Percentiles rank a stretch among this genome's conserved stretches.
Conservation (phyloP, 2,113 vertebrate species). For the Prochilodus magdalenae region DNA sequence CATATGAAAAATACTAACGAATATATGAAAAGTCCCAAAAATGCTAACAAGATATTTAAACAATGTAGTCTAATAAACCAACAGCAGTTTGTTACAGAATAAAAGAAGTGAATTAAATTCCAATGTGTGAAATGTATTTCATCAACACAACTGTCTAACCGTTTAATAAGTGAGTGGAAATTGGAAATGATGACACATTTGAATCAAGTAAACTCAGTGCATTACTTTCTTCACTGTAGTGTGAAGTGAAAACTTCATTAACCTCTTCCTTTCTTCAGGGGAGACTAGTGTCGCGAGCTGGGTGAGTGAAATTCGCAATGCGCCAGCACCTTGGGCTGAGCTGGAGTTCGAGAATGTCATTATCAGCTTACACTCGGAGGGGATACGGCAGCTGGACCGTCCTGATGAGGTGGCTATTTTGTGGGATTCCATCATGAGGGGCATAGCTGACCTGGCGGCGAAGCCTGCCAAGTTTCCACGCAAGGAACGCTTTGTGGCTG, state of each 20-base stretch:
- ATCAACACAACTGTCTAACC: too few species aligned
- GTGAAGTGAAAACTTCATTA: not conserved
- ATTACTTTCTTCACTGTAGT: not conserved
- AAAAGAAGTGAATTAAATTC: too few species aligned
- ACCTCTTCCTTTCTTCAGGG: conserved; percentile 25
- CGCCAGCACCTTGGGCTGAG: conserved; percentile 81
- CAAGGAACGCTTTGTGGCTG: conserved; percentile 83
- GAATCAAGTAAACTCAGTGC: too few species aligned
- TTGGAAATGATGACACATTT: too few species aligned
- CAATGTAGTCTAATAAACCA: too few species aligned
- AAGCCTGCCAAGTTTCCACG: conserved; percentile 75
- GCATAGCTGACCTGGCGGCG: conserved; percentile 75
- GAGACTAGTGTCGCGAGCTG: conserved; percentile 51
- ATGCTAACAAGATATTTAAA: too few species aligned
- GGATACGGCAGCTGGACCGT: conserved; percentile 63
- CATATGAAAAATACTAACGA: too few species aligned
- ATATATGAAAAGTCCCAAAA: too few species aligned
- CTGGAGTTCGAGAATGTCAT: conserved; percentile 83
- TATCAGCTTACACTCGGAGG: conserved; percentile 76
- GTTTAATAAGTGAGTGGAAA: too few species aligned
- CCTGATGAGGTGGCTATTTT: conserved; percentile 74
- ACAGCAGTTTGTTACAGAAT: too few species aligned
- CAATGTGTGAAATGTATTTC: too few species aligned
- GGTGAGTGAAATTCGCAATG: conserved; percentile 43
- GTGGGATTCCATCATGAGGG: conserved; percentile 80